These are phyloP conservation scores for Pachyramphus minor DNA, from an alignment of 2,113 vertebrate genomes.

Conservation along the genomic window DNA sequence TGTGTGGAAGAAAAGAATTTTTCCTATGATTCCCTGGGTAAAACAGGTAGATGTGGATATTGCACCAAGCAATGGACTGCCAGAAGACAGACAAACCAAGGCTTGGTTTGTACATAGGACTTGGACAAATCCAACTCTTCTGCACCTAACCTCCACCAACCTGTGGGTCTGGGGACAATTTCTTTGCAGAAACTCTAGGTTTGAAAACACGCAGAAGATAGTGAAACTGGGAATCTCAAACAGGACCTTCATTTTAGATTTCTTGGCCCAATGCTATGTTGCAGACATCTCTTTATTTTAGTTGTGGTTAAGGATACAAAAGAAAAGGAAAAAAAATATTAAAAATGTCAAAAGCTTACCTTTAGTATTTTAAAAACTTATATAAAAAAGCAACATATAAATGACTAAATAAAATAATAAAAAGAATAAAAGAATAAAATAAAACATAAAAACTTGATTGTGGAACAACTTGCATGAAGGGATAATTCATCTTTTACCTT, in stretches of 20 bases:
- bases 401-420: background rate
- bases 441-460: background rate
- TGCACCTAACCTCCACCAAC: rapidly evolving
- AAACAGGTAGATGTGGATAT: background rate
- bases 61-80: background rate
- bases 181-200: background rate
- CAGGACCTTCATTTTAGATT: background rate
- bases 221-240: background rate
- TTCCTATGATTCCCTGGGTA: background rate
- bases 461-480: background rate
- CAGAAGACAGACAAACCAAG: background rate
- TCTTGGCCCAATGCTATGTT: background rate
- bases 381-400: background rate
- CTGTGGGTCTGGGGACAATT: background rate
- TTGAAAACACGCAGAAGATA: background rate
- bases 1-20: background rate
- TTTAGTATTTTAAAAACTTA: background rate
- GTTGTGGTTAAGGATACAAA: rapidly evolving
- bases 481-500: background rate
- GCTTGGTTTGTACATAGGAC: background rate
- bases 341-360: rapidly evolving
- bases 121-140: background rate
- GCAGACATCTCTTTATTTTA: background rate
- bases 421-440: background rate
- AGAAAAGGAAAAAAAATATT: rapidly evolving